Evolutionary conservation across 92 coral and sea anemone species (phyloP).

Genomic region (Porites lobata): DNA sequence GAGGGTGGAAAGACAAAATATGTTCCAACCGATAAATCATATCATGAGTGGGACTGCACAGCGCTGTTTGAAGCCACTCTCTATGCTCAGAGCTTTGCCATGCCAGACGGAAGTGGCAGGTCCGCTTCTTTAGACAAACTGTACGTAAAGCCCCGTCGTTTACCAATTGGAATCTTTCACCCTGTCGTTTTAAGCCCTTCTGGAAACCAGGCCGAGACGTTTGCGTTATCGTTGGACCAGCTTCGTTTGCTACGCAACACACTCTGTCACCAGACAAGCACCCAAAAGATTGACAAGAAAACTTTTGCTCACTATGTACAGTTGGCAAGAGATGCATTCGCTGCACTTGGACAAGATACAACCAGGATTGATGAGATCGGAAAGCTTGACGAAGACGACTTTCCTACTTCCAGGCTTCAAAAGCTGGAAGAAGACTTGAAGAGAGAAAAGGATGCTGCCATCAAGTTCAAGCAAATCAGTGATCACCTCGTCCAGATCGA

Average conservation of each 20-base stretch:
- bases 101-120: slow-evolving; percentile 12
- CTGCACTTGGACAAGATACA: slow-evolving; percentile 26
- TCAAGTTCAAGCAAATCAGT: slow-evolving; percentile 11
- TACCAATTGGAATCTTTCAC: no score
- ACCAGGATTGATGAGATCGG: no score
- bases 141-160: no score
- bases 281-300: no score
- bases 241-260: slow-evolving; percentile 56
- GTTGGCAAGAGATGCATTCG: slow-evolving; percentile 32
- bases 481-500: neutral
- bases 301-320: neutral
- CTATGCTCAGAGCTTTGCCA: slow-evolving; percentile 34
- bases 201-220: slow-evolving; percentile 39
- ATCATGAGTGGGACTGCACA: no score
- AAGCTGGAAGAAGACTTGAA: neutral
- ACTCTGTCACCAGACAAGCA: slow-evolving; percentile 19
- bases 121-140: neutral
- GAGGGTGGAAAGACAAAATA: no score
- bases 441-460: slow-evolving; percentile 19
- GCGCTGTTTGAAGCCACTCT: no score
- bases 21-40: no score
- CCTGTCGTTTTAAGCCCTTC: slow-evolving; percentile 16
- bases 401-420: no score
- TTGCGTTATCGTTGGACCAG: slow-evolving; percentile 56
- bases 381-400: no score